Base-by-base conservation (phyloP, 2,797 vertebrate genomes). In the Scolopax bukidnonensis region DNA sequence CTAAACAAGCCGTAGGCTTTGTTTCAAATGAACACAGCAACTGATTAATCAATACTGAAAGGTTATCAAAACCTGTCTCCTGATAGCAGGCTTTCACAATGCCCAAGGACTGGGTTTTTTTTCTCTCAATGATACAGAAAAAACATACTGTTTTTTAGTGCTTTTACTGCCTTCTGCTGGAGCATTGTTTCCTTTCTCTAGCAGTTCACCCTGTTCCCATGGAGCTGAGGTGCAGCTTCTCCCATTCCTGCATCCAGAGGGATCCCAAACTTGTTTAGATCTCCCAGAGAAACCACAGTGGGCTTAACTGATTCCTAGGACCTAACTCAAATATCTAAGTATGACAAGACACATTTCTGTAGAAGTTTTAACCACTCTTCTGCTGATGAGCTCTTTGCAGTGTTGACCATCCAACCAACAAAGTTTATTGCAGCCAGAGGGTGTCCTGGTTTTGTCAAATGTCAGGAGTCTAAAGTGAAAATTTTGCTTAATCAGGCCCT, bases 31-130 rank as follows among this genome's bases (percentile, higher is more conserved):
- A 95, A 77, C 41, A 50, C 27, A 77, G 68, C 41, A 88, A 84
- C 82, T 76, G 68, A 90, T 65, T 65, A 82, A 90, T 89, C 90
- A 90, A 71, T 95, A 84, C 74, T 64, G 87, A 89, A 90, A 90
- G 50, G 76, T 75, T 95, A 93, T 92, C 33, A 65, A 83, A 90
- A 88, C 28, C 79, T 94, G 48, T 16, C 4, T 84, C 13, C 51
- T 84, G 36, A 88, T 30, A 82, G 30, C 75, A 78, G 18, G 19
- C 25, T 92, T 95, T 83, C 17, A 43, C 32, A 67, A n/a, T 10
- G 17, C 48, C 60, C 64, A 81, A 54, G 61, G 74, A 75, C 8
- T 57, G 24, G 24, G 30, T 28, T 32, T 43, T 30, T 36, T 43
- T 78, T 4, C 14, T 73, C 10, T 12, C 19, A 24, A 27, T 56